These are phyloP conservation scores for Cnemophilus loriae DNA, from an alignment of 2,113 vertebrate genomes.

Conservation along the genomic window DNA sequence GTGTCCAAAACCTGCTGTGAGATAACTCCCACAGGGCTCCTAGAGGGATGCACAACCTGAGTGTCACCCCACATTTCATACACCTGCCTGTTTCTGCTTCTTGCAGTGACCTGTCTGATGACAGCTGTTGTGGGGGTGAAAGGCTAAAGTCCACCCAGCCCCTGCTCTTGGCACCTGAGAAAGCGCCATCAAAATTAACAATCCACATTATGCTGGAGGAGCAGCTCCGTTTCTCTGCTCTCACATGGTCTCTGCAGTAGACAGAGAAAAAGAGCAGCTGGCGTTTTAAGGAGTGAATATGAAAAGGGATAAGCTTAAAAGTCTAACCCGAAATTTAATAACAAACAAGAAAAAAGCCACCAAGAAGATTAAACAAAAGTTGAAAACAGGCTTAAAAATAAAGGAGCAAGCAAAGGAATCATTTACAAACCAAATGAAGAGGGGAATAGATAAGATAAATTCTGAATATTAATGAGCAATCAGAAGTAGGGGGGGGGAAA, in stretches of 20 bases:
- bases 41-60: too few species aligned
- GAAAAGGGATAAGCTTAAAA: background rate
- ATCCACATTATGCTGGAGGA: background rate
- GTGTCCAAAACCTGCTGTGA: background rate
- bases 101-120: background rate
- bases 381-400: conserved; percentile 46
- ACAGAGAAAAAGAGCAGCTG: background rate
- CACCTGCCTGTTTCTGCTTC: fast-evolving
- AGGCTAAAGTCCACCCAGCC: background rate
- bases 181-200: background rate
- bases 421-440: conserved; percentile 66
- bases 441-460: conserved; percentile 47
- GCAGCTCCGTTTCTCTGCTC: background rate
- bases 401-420: conserved; percentile 37
- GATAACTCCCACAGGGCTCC: background rate
- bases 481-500: background rate
- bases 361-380: conserved; percentile 46
- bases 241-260: background rate
- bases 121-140: background rate
- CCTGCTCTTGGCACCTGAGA: background rate
- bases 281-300: background rate
- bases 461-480: conserved; percentile 53
- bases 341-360: background rate
- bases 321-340: background rate
- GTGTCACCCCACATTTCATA: background rate